Conservation (phyloP, 2,113 vertebrate species). For the Mirounga angustirostris region DNA sequence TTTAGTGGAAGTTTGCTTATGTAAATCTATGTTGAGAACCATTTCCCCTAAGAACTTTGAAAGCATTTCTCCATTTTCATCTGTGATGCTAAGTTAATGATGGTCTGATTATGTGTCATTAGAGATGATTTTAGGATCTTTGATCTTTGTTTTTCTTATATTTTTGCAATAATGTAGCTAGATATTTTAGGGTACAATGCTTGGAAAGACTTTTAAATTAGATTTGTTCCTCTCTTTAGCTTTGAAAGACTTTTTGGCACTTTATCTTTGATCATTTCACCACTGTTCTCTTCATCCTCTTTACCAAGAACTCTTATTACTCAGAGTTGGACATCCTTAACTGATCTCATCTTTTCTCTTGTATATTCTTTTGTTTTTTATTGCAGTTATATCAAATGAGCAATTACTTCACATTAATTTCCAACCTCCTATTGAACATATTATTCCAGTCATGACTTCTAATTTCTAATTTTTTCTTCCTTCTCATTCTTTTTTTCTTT, state of each 20-base stretch:
- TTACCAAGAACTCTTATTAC: not conserved
- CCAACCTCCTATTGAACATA: not conserved
- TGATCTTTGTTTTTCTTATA: not conserved
- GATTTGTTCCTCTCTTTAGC: not conserved
- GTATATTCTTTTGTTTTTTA: not conserved
- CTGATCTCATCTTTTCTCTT: not conserved
- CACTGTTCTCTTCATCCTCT: not conserved
- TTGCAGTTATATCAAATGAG: not conserved
- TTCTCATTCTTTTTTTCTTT: not conserved
- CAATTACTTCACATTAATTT: not conserved
- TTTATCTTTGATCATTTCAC: not conserved
- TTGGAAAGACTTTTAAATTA: not conserved
- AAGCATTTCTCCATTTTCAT: slow-evolving; percentile 16
- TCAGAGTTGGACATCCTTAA: not conserved
- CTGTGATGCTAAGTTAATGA: not conserved
- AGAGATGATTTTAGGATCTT: slow-evolving; percentile 38
- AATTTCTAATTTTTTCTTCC: not conserved
- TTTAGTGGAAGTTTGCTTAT: not conserved
- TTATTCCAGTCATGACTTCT: not conserved
- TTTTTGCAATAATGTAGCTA: not conserved
- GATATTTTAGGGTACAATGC: not conserved
- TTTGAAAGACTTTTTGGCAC: not conserved
- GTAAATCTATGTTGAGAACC: not conserved
- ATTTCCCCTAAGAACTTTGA: not conserved
- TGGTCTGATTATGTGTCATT: not conserved